Base-by-base conservation (phyloP, 2,888 invertebrate species). In the Herminia tarsipennalis region DNA sequence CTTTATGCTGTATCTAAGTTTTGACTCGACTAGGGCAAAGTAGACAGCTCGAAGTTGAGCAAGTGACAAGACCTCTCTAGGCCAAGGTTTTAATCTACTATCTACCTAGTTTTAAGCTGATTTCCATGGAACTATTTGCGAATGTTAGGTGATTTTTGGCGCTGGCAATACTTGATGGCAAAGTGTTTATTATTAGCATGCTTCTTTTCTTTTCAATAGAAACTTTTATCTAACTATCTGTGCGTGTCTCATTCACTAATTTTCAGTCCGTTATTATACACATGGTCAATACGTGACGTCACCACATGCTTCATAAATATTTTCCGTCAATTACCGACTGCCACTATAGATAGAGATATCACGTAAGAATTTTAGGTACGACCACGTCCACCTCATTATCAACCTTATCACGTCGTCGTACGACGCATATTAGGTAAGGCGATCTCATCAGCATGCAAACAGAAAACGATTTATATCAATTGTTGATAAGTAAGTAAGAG, bases 391-490 rank as follows among this genome's bases (percentile, higher is more conserved):
- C 10, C 3, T 16, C 20, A 42, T 35, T 42, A 29, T 27, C 4
- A 42, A 42, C 41, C 41, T 42, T 42, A 42, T 42, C 41, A 42
- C 21, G 41, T 35, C 4, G 6, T 8, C 34, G 13, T 17, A 35
- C 10, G 22, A 27, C 34, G 34, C 41, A 35, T 29, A 17, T 42
- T 35, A 35, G 16, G 16, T 2, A 28, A 8, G 14, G 14, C 3
- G 4, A 13, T 45, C 45, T 43, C 37, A 59, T 51, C 43, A 51
- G 38, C 22, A 56, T 52, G 42, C 33, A 49, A 46, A 53, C 49
- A 46, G 30, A 10, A 2, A 32, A 29, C 28, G 33, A 46, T 61
- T 52, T 44, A 48, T 61, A 46, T 56, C 29, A 52, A 49, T 53
- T 43, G 38, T 46, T 57, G 57, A 45, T 45, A 56, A 49, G 32